A percentile compares a stretch with the other conserved stretches of the same genome.
phyloP scores from a whole-genome alignment of 2,888 invertebrate genomes.

The Tethea ocularis region DNA sequence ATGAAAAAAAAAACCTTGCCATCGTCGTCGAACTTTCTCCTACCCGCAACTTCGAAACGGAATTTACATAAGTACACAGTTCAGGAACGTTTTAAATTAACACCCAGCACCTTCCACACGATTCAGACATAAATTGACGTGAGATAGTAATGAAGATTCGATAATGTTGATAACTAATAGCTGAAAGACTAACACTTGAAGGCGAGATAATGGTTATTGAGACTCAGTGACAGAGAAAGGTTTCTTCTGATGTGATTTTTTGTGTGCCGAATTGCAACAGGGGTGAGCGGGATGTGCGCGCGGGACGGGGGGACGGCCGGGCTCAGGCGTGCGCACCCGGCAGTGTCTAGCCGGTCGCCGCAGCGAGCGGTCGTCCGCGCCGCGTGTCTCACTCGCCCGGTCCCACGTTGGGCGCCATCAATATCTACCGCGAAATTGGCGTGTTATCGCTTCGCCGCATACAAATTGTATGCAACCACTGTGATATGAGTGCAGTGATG shows the following conservation, averaged over 20 bases:
- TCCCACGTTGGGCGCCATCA: conserved; percentile 70
- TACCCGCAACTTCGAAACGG: conserved; percentile 44
- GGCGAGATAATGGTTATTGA: conserved; percentile 65
- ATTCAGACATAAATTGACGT: conserved; percentile 56
- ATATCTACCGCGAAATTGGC: conserved; percentile 43
- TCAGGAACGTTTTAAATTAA: conserved; percentile 60
- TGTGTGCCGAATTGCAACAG: conserved; percentile 71
- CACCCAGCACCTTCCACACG: conserved; percentile 45
- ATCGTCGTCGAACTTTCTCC: conserved; percentile 31
- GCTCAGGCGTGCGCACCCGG: conserved; percentile 78
- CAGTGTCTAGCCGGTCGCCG: conserved; percentile 65
- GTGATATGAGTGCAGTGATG: conserved; percentile 31
- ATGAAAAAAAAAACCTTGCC: conserved; percentile 46
- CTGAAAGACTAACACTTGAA: conserved; percentile 66
- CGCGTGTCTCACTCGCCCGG: conserved; percentile 31
- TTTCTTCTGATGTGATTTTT: conserved; percentile 73
- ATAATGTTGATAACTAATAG: conserved; percentile 65
- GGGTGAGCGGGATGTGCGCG: conserved; percentile 33
- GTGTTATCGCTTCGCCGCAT: conserved; percentile 28
- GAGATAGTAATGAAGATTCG: conserved; percentile 64
- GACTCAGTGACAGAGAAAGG: conserved; percentile 73
- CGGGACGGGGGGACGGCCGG: conserved; percentile 61
- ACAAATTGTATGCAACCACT: conserved; percentile 14
- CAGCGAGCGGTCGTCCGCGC: conserved; percentile 43
- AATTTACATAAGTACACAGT: conserved; percentile 63